Evolutionary conservation across 2,888 invertebrate genomes (phyloP).

Genomic region (Micoletzkya japonica): DNA sequence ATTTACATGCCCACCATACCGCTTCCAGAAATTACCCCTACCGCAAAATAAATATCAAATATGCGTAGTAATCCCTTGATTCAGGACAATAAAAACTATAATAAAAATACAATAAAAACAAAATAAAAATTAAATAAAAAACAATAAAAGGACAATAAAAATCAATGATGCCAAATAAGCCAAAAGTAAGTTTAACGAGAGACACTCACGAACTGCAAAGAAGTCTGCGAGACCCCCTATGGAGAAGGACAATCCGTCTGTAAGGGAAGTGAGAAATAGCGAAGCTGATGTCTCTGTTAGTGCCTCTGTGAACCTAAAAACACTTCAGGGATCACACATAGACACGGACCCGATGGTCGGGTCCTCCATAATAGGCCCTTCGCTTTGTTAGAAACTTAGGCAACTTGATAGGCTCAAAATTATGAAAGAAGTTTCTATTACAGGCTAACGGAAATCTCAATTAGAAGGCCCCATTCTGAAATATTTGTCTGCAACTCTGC

Average conservation of each 20-base stretch:
- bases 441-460: background rate
- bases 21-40: no score
- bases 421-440: no score
- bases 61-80: no score
- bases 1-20: no score
- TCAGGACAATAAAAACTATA: no score
- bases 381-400: background rate
- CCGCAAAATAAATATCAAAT: no score
- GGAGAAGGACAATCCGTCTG: slow-evolving; percentile 83
- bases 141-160: background rate
- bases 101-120: background rate
- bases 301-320: slow-evolving; percentile 81
- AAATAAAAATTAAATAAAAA: background rate
- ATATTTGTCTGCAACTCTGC: background rate
- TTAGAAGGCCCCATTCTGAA: background rate
- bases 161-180: background rate
- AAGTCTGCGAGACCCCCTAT: slow-evolving; percentile 90
- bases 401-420: background rate
- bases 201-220: slow-evolving; percentile 77
- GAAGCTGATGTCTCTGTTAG: slow-evolving; percentile 90
- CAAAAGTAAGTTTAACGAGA: background rate
- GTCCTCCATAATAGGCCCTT: background rate
- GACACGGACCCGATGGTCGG: background rate
- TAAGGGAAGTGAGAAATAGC: slow-evolving; percentile 88
- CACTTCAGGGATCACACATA: background rate